A percentile compares a stretch with the other conserved stretches of the same genome.
These are phyloP conservation scores for Serranus cabrilla DNA, from an alignment of 2,797 vertebrate genomes.

Conservation along the genomic window DNA sequence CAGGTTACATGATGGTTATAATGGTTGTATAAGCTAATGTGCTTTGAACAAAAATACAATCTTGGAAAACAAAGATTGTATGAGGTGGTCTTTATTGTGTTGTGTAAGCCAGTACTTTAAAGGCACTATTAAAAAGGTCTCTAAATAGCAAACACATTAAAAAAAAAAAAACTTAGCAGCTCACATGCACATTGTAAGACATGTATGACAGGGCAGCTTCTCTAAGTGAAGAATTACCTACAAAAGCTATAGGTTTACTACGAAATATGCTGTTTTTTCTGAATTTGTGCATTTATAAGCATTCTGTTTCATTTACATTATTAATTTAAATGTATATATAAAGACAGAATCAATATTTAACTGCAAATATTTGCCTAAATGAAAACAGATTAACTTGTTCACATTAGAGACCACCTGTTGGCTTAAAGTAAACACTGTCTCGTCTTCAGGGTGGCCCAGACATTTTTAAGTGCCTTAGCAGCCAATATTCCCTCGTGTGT, in stretches of 20 bases:
- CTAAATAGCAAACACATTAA: too few relatives aligned
- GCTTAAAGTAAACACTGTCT: constrained; percentile 30
- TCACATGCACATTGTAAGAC: neutral
- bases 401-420: constrained; percentile 35
- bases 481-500: constrained; percentile 42
- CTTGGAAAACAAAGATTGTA: neutral
- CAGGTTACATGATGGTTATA: neutral
- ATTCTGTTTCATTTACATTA: neutral
- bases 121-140: neutral
- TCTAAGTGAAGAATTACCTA: neutral
- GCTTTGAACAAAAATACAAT: neutral
- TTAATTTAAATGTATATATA: neutral
- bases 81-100: neutral
- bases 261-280: neutral
- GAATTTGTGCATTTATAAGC: neutral
- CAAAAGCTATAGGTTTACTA: neutral
- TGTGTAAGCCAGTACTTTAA: neutral
- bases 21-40: neutral
- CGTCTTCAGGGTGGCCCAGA: constrained; percentile 25
- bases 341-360: neutral
- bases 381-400: constrained; percentile 25
- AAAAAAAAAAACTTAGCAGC: neutral
- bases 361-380: constrained; percentile 7
- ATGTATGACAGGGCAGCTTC: neutral
- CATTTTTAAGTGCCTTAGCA: constrained; percentile 34